These are phyloP conservation scores for Chelon auratus DNA, from an alignment of 2,797 vertebrate species.

Conservation along the genomic window DNA sequence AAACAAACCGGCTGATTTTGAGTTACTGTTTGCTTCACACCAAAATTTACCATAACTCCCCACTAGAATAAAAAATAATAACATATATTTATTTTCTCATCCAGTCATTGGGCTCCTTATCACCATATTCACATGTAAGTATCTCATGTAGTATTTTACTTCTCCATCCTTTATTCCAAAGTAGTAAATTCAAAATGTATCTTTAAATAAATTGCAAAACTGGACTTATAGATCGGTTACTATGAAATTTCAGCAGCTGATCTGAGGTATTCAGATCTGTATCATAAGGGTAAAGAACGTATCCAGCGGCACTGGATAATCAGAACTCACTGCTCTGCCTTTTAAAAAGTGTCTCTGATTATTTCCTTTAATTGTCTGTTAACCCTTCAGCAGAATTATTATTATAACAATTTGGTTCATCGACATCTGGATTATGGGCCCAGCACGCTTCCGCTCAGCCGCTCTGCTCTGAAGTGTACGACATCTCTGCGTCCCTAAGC, in stretches of 20 bases:
- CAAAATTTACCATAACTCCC: not conserved
- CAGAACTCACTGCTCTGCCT: too few relatives aligned
- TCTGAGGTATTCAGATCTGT: not conserved
- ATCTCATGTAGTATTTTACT: not conserved
- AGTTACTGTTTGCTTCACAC: not conserved
- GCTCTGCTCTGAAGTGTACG: too few relatives aligned
- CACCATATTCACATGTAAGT: conserved; percentile 93
- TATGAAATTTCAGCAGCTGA: not conserved
- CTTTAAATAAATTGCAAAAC: not conserved
- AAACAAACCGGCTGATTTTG: not conserved
- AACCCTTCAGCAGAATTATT: too few relatives aligned
- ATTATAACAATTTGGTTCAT: too few relatives aligned
- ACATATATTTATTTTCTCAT: conserved; percentile 49
- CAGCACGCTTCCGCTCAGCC: too few relatives aligned
- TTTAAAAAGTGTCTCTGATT: too few relatives aligned
- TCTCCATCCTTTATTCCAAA: not conserved
- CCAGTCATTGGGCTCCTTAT: conserved; percentile 91
- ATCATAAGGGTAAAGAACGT: not conserved
- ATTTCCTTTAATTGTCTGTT: too few relatives aligned
- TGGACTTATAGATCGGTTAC: too few relatives aligned
- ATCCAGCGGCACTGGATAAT: too few relatives aligned
- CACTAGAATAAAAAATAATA: conserved; percentile 1
- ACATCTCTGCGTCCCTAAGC: not conserved
- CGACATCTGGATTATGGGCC: too few relatives aligned
- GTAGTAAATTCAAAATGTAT: not conserved